A percentile compares a stretch with the other conserved stretches of the same genome.
Evolutionary conservation across 2,113 vertebrate species (phyloP).

Genomic region (Phainopepla nitens): DNA sequence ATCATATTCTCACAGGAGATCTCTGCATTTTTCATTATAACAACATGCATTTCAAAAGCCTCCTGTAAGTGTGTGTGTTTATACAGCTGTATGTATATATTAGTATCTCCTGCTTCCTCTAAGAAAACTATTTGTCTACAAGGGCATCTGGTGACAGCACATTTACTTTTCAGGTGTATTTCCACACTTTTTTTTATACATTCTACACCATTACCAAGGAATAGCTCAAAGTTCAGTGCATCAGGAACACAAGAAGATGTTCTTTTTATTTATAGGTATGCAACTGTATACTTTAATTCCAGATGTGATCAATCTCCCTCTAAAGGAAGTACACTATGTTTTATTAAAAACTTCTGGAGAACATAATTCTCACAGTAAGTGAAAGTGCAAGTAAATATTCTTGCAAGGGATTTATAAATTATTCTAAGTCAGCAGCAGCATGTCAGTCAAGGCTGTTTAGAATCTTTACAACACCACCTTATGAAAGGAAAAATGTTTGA

Average conservation of each 20-base stretch:
- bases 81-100: too few species aligned
- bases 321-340: not conserved
- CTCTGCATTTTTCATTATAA: not conserved
- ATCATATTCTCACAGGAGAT: not conserved
- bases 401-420: not conserved
- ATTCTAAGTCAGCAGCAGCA: not conserved
- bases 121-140: not conserved
- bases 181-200: not conserved
- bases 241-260: not conserved
- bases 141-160: not conserved
- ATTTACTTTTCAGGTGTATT: not conserved
- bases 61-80: not conserved
- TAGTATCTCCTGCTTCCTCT: not conserved
- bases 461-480: not conserved
- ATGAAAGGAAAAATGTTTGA: not conserved
- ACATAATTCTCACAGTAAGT: not conserved
- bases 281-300: not conserved
- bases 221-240: not conserved
- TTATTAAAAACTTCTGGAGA: slow-evolving; percentile 1
- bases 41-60: not conserved
- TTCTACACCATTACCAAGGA: not conserved
- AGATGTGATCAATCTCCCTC: not conserved
- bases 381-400: not conserved
- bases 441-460: not conserved
- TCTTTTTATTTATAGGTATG: not conserved